Conservation (phyloP, 1,140 invertebrate species). For the Lasioglossum baleicum region DNA sequence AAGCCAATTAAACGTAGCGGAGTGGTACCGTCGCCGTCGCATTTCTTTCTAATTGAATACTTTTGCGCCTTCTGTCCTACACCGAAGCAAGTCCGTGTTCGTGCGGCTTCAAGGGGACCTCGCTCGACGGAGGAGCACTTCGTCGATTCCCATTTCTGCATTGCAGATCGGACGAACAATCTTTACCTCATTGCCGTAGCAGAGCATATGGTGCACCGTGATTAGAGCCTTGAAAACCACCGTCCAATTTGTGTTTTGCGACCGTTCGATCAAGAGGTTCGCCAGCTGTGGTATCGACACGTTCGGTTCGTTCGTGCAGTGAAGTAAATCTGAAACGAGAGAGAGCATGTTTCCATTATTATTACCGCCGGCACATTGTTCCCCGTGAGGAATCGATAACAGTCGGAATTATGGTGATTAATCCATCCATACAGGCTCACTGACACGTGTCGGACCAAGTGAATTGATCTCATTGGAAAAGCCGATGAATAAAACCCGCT, state of each 20-base stretch:
- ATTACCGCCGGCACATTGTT: too few relatives aligned
- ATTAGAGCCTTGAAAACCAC: slow-evolving; percentile 99
- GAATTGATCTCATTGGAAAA: too few relatives aligned
- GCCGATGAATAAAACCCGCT: too few relatives aligned
- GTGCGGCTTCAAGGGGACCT: background rate
- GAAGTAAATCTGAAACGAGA: slow-evolving; percentile 94
- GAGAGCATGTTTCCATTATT: slow-evolving; percentile 45
- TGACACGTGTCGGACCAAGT: too few relatives aligned
- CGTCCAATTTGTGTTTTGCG: slow-evolving; percentile 98
- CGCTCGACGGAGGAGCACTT: background rate
- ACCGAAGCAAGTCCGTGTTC: background rate
- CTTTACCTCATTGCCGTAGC: slow-evolving; percentile 98
- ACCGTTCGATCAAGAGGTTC: slow-evolving; percentile 98
- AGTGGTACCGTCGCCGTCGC: background rate
- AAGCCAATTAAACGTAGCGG: background rate
- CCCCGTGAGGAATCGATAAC: too few relatives aligned
- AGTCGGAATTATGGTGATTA: too few relatives aligned
- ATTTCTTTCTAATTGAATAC: background rate
- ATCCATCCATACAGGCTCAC: too few relatives aligned
- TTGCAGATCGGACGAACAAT: slow-evolving; percentile 18
- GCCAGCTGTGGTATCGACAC: slow-evolving; percentile 99
- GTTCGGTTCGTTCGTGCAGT: slow-evolving; percentile 99
- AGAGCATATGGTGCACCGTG: slow-evolving; percentile 99
- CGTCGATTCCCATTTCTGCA: slow-evolving; percentile 10
- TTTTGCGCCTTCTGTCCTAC: background rate